phyloP scores from a whole-genome alignment of 2,888 invertebrate species.

The Hipparchia semele region DNA sequence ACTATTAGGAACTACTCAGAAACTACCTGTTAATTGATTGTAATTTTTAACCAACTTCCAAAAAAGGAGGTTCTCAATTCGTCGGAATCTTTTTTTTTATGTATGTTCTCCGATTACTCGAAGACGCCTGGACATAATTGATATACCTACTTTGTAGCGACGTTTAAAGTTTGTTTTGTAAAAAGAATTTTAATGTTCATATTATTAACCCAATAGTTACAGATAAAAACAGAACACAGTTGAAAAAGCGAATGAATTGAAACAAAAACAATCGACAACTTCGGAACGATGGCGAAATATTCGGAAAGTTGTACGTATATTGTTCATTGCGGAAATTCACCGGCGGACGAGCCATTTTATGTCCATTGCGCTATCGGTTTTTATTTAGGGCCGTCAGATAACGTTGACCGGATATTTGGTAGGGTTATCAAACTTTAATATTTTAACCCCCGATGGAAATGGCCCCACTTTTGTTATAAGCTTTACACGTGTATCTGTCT shows the following conservation, averaged over 20 bases:
- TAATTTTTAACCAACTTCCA: too few relatives aligned
- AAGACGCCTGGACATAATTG: too few relatives aligned
- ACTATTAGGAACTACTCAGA: too few relatives aligned
- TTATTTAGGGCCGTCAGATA: constrained; percentile 8
- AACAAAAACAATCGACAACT: background rate
- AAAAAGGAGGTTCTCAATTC: too few relatives aligned
- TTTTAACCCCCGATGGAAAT: background rate
- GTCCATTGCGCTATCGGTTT: constrained; percentile 5
- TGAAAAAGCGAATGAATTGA: background rate
- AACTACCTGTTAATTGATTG: too few relatives aligned
- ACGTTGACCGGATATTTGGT: background rate
- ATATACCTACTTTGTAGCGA: too few relatives aligned
- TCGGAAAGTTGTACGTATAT: background rate
- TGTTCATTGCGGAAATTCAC: background rate
- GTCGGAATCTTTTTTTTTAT: too few relatives aligned
- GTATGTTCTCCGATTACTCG: too few relatives aligned
- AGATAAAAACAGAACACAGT: background rate
- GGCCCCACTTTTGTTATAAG: too few relatives aligned
- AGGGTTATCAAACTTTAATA: background rate
- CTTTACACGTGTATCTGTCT: too few relatives aligned
- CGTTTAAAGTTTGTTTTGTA: too few relatives aligned
- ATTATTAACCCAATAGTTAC: background rate
- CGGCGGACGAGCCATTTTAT: background rate
- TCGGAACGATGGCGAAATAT: background rate
- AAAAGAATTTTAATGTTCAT: too few relatives aligned